Conservation (phyloP, 64 coral and sea anemone species). For the Actinia tenebrosa region DNA sequence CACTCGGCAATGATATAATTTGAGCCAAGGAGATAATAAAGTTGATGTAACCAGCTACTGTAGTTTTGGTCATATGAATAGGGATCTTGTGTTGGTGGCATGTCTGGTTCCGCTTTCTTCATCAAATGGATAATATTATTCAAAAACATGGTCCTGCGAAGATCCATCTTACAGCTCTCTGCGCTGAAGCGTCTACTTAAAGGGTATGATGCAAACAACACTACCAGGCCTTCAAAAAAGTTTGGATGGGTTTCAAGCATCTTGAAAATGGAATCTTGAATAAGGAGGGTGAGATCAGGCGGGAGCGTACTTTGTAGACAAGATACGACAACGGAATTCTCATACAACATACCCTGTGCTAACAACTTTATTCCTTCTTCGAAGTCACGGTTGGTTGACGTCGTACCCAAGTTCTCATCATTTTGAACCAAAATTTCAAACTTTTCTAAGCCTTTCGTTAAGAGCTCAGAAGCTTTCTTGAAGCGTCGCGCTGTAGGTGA, state of each 20-base stretch:
- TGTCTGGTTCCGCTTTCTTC: constrained; percentile 48
- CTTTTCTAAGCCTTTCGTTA: constrained; percentile 45
- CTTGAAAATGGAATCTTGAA: neutral
- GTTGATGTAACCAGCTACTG: constrained; percentile 63
- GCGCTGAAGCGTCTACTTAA: neutral
- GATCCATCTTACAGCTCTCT: constrained; percentile 25
- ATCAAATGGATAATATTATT: constrained; percentile 69
- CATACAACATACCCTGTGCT: constrained; percentile 37
- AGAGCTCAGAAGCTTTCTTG: constrained; percentile 51
- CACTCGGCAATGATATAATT: constrained; percentile 14
- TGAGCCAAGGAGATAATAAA: constrained; percentile 36
- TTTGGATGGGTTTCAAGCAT: neutral
- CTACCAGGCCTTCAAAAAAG: neutral
- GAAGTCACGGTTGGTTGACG: constrained; percentile 46
- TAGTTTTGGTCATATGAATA: constrained; percentile 41
- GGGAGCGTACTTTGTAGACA: neutral
- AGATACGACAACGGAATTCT: constrained; percentile 37
- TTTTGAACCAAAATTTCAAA: constrained; percentile 37
- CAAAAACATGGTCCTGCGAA: neutral
- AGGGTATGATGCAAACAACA: neutral
- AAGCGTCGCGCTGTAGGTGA: constrained; percentile 67
- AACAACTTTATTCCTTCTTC: constrained; percentile 57
- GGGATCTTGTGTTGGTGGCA: constrained; percentile 2
- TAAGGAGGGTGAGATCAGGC: neutral
- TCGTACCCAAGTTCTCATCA: constrained; percentile 46